Base-by-base conservation (phyloP, 35 echinoderm and acorn worm species). In the Ophioderma brevispina region DNA sequence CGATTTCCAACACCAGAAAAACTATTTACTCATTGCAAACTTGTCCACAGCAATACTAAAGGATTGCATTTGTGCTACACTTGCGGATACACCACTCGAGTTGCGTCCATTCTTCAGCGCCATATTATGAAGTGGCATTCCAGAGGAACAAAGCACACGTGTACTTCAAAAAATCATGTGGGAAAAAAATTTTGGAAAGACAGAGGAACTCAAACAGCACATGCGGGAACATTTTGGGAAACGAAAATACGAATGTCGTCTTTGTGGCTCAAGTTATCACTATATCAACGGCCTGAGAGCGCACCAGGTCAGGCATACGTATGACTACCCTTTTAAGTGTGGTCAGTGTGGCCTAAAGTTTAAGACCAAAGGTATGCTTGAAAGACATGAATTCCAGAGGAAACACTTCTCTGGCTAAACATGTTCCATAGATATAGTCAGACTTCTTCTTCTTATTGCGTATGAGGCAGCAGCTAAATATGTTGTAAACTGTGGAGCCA, bases 331-430 rank as follows among this genome's bases (percentile, higher is more conserved):
- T 0, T 56, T 79, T 36, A 80, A 89, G 40, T 89, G 87, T 56
- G 38, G 41, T 25, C 39, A 89, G 31, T 89, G 87, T 78, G 87
- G 87, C 6, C 42, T 89, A 11, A 89, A 80, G 25, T 89, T 89
- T 42, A 89, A 89, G 52, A 80, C 87, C 34, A 36, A 18, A n/a
- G 87, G 87, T 30, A 89, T 89, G 87, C 46, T 89, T 31, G 39
- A 89, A 34, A 41, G 87, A 89, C 87, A 89, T 35, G 87, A 89
- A 42, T 89, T 80, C 34, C 76, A 89, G 35, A 89, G 78, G 41
- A 80, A 89, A n/a, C 87, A 89, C 42, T 35, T 89, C 32, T 50
- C 87, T 31, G 35, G 59, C 21, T 76, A 39, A 77, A 85, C n/a
- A n/a, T n/a, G n/a, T n/a, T n/a, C n/a, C n/a, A n/a, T n/a, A n/a